Conservation (phyloP, 2,797 vertebrate genomes). For the Leptoclinus maculatus region DNA sequence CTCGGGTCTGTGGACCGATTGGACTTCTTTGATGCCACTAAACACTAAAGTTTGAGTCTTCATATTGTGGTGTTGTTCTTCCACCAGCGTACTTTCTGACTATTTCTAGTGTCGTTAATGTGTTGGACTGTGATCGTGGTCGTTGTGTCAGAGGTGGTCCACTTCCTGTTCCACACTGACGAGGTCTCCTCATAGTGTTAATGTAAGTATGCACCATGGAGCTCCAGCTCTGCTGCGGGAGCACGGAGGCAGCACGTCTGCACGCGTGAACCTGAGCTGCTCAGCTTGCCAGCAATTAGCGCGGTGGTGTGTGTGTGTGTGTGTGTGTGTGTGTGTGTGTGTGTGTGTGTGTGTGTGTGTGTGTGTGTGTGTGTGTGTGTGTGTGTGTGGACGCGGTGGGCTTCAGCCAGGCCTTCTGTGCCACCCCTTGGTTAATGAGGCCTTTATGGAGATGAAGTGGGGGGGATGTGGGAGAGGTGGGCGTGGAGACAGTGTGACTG, state of each 20-base stretch:
- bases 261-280: constrained; percentile 4
- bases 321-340: constrained; percentile 22
- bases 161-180: not conserved
- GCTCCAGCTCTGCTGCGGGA: constrained; percentile 24
- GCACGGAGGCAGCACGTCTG: constrained; percentile 22
- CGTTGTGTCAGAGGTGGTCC: not conserved
- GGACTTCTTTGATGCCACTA: no score
- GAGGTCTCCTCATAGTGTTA: not conserved
- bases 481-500: constrained; percentile 9
- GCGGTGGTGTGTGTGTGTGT: constrained; percentile 25
- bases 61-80: not conserved
- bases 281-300: constrained; percentile 46
- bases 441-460: constrained; percentile 86
- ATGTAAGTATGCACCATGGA: constrained; percentile 13
- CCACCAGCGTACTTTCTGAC: not conserved
- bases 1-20: no score
- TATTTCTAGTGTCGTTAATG: no score
- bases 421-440: constrained; percentile 82
- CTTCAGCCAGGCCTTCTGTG: constrained; percentile 65
- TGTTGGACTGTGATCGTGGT: not conserved
- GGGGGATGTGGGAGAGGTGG: constrained; percentile 55
- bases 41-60: no score
- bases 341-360: constrained; percentile 28
- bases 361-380: constrained; percentile 17
- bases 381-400: constrained; percentile 34